Evolutionary conservation across 2,888 invertebrate species (phyloP), one percentile per base, ranked within the genome.

Genomic region (Lomographa bimaculata): DNA sequence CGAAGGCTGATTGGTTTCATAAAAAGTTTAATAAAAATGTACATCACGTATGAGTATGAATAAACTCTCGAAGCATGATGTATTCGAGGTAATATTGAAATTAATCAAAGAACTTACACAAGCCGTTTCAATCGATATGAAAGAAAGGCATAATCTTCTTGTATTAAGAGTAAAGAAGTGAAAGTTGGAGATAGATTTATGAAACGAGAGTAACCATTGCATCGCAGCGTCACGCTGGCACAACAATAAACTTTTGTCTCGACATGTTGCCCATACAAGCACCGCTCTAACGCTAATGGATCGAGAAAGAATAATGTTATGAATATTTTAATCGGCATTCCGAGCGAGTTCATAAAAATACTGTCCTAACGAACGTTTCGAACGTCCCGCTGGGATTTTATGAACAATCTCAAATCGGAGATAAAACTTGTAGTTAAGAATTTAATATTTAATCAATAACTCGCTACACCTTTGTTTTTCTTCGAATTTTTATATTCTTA

Each of bases 281-380:
- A 40, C 54, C 46, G 49, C 57, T 56, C 54, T 57, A 63, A 65
- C 62, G 62, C 65, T 77, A 79, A 79, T 79, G 68, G 72, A 72
- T 73, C 60, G 65, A 66, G 65, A 72, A 74, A 74, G 71, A 79
- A 71, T 77, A 72, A 78, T 73, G 69, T 68, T 79, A 73, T 78
- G 76, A 79, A 82, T 81, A 82, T 79, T 79, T 76, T 77, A 80
- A 81, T 81, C 75, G 68, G 70, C 70, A 83, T 85, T 81, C 79
- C 74, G 72, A 68, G 67, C 65, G 77, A 81, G 79, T 82, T 82
- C 78, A 84, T 86, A 86, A 84, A 83, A 84, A 82, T 79, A 77
- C 71, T 75, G 72, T 71, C 74, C 74, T 81, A 84, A 83, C 80
- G 78, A 86, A 78, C 69, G 67, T 60, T 64, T 59, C 52, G 60